Conservation (phyloP, 1,140 invertebrate genomes). For the Bactericera cockerelli region DNA sequence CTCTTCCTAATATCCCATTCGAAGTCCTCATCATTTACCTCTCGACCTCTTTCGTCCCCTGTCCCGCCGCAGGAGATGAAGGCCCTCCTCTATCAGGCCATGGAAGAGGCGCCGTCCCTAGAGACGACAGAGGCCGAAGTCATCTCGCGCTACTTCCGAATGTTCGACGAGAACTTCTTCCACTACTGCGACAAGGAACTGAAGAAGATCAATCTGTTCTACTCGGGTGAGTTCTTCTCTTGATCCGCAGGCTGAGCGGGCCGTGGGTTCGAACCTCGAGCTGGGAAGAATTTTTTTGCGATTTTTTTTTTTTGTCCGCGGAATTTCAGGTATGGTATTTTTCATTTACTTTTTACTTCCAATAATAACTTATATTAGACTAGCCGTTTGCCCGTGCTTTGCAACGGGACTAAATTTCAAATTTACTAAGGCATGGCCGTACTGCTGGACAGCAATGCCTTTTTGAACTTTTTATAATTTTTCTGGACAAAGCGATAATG, state of each 20-base stretch:
- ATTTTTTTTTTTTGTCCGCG: not conserved
- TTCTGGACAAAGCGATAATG: too few relatives aligned
- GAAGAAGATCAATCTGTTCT: conserved; percentile 76
- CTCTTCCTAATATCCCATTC: too few relatives aligned
- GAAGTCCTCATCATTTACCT: too few relatives aligned
- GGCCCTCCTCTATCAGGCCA: conserved; percentile 50
- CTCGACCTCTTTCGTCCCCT: too few relatives aligned
- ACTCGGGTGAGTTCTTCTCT: conserved; percentile 39
- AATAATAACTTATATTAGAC: not conserved
- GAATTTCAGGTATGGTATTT: not conserved
- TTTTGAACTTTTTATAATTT: too few relatives aligned
- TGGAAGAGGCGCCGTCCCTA: conserved; percentile 51
- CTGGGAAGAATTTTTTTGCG: too few relatives aligned
- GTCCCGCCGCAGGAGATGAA: conserved; percentile 46
- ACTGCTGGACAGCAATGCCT: too few relatives aligned
- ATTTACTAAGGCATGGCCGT: too few relatives aligned
- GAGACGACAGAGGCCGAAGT: conserved; percentile 50
- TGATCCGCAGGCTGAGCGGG: too few relatives aligned
- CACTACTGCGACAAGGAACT: conserved; percentile 72
- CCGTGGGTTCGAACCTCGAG: too few relatives aligned
- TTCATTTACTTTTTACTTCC: conserved; percentile 9
- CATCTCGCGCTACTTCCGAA: conserved; percentile 52
- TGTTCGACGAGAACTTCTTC: conserved; percentile 75
- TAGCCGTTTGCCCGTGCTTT: too few relatives aligned
- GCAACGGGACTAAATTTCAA: too few relatives aligned